Evolutionary conservation across 2,888 invertebrate genomes (phyloP), one percentile per base, ranked within the genome.

Genomic region (Lasioglossum pauxillum): DNA sequence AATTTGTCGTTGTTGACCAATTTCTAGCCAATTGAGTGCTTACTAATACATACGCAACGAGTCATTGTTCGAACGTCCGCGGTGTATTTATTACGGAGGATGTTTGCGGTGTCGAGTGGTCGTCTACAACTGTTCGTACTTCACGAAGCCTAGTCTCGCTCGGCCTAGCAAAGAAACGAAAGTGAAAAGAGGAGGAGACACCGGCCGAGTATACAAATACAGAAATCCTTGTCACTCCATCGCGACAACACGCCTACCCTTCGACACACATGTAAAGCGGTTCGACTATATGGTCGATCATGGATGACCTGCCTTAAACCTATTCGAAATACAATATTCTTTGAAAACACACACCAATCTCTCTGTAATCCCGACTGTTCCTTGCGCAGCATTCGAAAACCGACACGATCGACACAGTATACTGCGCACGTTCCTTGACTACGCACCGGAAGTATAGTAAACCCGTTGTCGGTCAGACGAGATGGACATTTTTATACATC

Each of bases 311-410:
- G 82, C 82, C 80, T 88, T 86, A 67, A 72, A 82, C 85, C 83
- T 90, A 83, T 88, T 49, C 69, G 75, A 90, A 90, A 90, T 90
- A 90, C 90, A 90, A 88, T 84, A 83, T 74, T 90, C 79, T 90
- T 89, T 89, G 75, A 85, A 88, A 90, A 89, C 84, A 88, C 88
- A 90, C 87, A 78, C 72, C 85, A 72, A 90, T 77, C 80, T 89
- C 85, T 90, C 87, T 90, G 76, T 90, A 86, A 88, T 83, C 86
- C 82, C 74, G 72, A 57, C 64, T 86, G 72, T 80, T 85, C 82
- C 86, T 86, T 83, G 53, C n/a, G 78, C 72, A 75, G 35, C 79
- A 73, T 46, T 67, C 67, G 67, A 35, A 31, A 19, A 73, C 27
- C 53, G 16, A 84, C 84, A 80, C 75, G 49, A 83, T 31, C 75